A percentile compares a stretch with the other conserved stretches of the same genome.
Conservation (phyloP, 2,113 vertebrate species). For the Procavia capensis region DNA sequence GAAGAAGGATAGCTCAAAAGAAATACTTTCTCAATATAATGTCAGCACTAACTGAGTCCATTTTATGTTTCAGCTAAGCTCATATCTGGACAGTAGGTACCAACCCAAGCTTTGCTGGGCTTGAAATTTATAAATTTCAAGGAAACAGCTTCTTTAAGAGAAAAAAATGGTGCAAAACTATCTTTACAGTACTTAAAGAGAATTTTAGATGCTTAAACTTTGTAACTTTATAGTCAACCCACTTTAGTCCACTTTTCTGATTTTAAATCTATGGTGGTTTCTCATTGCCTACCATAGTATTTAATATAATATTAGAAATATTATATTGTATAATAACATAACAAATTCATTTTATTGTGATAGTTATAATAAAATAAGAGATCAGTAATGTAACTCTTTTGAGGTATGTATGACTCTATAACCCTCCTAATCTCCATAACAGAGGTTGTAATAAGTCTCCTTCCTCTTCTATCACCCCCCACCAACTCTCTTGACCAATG, state of each 20-base stretch:
- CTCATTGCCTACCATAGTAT: not conserved
- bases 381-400: not conserved
- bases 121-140: not conserved
- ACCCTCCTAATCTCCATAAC: not conserved
- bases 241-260: not conserved
- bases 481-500: not conserved
- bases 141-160: not conserved
- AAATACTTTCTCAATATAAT: not conserved
- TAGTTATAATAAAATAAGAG: no score
- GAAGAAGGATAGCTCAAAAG: not conserved
- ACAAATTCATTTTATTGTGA: no score
- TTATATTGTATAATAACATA: no score
- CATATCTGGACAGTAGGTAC: no score
- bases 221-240: not conserved
- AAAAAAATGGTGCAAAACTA: not conserved
- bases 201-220: not conserved
- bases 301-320: no score
- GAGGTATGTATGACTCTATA: not conserved
- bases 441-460: not conserved
- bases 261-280: not conserved
- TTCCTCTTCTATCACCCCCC: not conserved
- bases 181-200: not conserved
- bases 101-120: not conserved
- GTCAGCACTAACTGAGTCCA: not conserved
- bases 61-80: not conserved